Evolutionary conservation across 2,797 vertebrate species (phyloP).

Genomic region (Syngnathus acus): DNA sequence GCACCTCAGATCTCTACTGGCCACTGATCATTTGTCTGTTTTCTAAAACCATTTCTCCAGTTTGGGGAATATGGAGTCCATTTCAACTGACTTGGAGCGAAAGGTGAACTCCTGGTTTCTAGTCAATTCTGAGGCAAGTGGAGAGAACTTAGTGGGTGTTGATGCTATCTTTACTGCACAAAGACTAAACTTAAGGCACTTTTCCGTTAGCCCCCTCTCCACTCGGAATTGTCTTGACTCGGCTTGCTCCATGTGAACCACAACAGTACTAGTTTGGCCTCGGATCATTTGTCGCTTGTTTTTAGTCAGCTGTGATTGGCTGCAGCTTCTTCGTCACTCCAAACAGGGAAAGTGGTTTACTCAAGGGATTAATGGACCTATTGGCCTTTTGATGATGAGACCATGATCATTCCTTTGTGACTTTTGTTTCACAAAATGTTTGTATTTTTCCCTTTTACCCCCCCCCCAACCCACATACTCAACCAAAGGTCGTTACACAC

Average conservation of each 20-base stretch:
- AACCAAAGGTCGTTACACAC: constrained; percentile 33
- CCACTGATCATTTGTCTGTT: neutral
- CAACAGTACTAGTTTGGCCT: neutral
- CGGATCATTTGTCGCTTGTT: neutral
- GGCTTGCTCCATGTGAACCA: too few species aligned
- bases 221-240: too few species aligned
- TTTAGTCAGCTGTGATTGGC: neutral
- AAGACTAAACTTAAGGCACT: neutral
- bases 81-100: neutral
- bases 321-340: neutral
- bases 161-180: neutral
- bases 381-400: neutral
- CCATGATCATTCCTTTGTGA: neutral
- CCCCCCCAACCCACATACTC: too few species aligned
- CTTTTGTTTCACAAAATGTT: neutral
- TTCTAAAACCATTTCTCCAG: neutral
- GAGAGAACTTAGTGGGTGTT: neutral
- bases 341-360: neutral
- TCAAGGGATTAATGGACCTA: neutral
- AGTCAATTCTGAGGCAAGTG: neutral
- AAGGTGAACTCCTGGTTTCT: too few species aligned
- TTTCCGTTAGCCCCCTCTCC: neutral
- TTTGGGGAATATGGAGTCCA: neutral
- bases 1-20: neutral
- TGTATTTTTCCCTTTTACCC: neutral